phyloP scores from a whole-genome alignment of 2,797 vertebrate genomes.

The Rhadinocentrus ornatus region DNA sequence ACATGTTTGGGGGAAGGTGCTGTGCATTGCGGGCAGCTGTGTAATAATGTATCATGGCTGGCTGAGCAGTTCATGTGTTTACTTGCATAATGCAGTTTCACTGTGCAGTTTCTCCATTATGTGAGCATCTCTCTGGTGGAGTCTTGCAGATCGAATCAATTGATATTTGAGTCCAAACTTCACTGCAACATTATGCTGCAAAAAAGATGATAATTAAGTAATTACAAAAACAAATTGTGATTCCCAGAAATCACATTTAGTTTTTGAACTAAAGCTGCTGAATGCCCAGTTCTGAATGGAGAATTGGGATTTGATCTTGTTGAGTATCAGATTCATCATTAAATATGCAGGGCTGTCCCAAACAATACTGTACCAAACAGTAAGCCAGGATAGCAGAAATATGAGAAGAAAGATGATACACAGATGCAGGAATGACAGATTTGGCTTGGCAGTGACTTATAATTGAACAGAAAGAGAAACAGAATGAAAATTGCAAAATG shows the following conservation, averaged over 20 bases:
- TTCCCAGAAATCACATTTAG: conserved; percentile 4
- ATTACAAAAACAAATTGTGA: conserved; percentile 8
- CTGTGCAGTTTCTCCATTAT: conserved; percentile 27
- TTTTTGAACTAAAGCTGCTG: not conserved
- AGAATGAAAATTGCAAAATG: not conserved
- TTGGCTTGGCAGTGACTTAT: not conserved
- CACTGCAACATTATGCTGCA: conserved; percentile 18
- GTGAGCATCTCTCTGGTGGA: conserved; percentile 14
- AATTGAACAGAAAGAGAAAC: not conserved
- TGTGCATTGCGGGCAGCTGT: conserved; percentile 11
- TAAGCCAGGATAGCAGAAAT: conserved; percentile 69
- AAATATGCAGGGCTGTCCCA: conserved; percentile 59
- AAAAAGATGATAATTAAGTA: conserved; percentile 7
- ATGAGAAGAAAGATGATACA: conserved; percentile 47
- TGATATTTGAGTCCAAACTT: conserved; percentile 51
- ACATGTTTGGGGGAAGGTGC: conserved; percentile 44
- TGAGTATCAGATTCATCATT: conserved; percentile 47
- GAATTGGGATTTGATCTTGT: not conserved
- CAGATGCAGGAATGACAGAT: conserved; percentile 8
- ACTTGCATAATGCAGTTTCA: conserved; percentile 24
- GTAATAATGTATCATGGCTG: conserved; percentile 24
- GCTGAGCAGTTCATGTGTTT: conserved; percentile 33
- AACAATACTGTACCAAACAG: conserved; percentile 38
- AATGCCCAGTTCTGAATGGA: not conserved
- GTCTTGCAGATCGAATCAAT: conserved; percentile 35